These are phyloP conservation scores for Heteromyza rotundicornis DNA, from an alignment of 2,888 invertebrate genomes.

Conservation along the genomic window DNA sequence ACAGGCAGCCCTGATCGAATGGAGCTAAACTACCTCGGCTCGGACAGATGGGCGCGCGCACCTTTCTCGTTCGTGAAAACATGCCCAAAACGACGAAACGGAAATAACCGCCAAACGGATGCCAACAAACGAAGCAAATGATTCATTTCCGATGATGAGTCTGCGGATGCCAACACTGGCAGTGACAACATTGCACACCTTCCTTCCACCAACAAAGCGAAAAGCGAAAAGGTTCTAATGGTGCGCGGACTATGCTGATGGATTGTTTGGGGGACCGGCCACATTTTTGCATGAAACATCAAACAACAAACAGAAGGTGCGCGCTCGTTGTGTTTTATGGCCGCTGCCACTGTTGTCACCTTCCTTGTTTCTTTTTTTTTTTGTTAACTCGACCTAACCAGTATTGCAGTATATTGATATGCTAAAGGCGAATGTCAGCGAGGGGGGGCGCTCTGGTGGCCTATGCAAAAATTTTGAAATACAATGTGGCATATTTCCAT, in stretches of 20 bases:
- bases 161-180: no score
- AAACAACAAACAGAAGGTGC: background rate
- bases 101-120: conserved; percentile 61
- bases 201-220: no score
- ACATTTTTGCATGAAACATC: conserved; percentile 25
- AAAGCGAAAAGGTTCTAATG: no score
- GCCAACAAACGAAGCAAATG: conserved; percentile 61
- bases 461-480: conserved; percentile 25
- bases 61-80: conserved; percentile 23
- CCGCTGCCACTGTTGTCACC: conserved; percentile 29
- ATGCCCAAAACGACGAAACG: conserved; percentile 45
- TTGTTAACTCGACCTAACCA: background rate
- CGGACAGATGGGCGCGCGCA: conserved; percentile 6
- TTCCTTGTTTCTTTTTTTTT: no score
- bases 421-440: conserved; percentile 47
- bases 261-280: background rate
- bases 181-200: no score
- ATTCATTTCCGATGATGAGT: conserved; percentile 60
- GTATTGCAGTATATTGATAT: conserved; percentile 47
- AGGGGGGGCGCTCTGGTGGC: conserved; percentile 15
- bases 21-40: conserved; percentile 16
- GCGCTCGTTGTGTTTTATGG: background rate
- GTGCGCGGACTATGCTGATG: no score
- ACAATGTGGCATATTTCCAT: background rate
- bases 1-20: conserved; percentile 13